Base-by-base conservation (phyloP, 2,113 vertebrate genomes). In the Stegostoma tigrinum region DNA sequence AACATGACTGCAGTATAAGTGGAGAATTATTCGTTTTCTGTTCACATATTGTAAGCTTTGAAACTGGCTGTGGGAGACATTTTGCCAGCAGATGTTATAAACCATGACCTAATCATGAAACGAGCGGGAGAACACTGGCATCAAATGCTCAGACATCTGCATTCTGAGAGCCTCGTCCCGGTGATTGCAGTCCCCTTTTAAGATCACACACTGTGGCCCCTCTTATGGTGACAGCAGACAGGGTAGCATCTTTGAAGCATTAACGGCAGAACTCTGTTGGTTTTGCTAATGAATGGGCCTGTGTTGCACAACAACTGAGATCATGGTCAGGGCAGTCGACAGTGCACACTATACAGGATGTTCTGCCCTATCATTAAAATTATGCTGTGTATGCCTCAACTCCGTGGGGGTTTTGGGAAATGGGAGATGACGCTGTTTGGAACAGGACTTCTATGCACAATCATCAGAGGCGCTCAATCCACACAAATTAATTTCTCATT, bases 301-400 rank as follows among this genome's bases (percentile, higher is more conserved):
- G 61, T 93, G 89, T 93, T 66, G 38, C 89, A 38, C 89, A 38
- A n/a, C 34, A 64, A n/a, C 89, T 93, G 61, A 66, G 89, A 93
- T 93, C 89, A 66, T 21, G 64, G 61, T 64, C 21, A 21, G 21
- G 61, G 55, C 89, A 93, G 89, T 21, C 34, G 34, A 66, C 89
- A 93, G 61, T 66, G 61, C 55, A 8, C 89, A 42, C 34, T 93
- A 61, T 66, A 66, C 89, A 93, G 89, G 89, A 93, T 93, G 64
- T 93, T n/a, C 61, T 38, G 89, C n/a, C n/a, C 61, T 93, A 67
- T 93, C 61, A 93, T 93, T 93, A 67, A 34, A 93, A 93, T 93
- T 38, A 66, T n/a, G 2, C 38, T 38, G 89, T 38, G 89, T 66
- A 14, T 64, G 55, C 61, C 8, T n/a, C 89, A 38, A 66, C 34